Evolutionary conservation across 2,797 vertebrate genomes (phyloP), one percentile per base, ranked within the genome.

Genomic region (Enteromius trimaculatus): DNA sequence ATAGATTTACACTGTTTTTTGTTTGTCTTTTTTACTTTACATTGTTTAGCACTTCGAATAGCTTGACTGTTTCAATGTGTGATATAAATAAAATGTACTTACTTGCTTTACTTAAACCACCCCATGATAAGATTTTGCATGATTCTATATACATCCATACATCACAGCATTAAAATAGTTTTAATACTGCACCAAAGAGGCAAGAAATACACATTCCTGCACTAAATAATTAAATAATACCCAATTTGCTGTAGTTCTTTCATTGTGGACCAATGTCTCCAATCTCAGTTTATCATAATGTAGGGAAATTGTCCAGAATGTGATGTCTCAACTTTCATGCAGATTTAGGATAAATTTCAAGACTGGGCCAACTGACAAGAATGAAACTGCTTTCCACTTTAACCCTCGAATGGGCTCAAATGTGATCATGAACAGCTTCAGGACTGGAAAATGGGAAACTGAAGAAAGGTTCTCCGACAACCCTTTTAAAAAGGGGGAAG

Each of bases 301-400:
- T n/a, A 10, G 53, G 4, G 53, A n/a, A n/a, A 55, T 55, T 53
- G 17, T 49, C 47, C 16, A 21, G 17, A 53, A 8, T 19, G 1
- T 21, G 2, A 53, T 53, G 5, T 51, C 19, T 53, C 19, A 37
- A 47, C 21, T 74, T 60, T 2, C 5, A 21, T 58, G 42, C 14
- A 86, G 85, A 1, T 86, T 86, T 74, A 17, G 0, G 3, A 68
- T 86, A 6, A 68, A 84, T 68, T 86, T 86, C 14, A 62, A 79
- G 51, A 74, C 70, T 4, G 85, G 82, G 7, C 14, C 2, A 2
- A 44, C 64, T 29, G 14, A 31, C 1, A 29, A 5, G 3, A 37
- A 72, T 72, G 82, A 81, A 78, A 78, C 23, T 8, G 79, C 85
- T 68, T 81, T 86, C 58, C 68, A 75, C 13, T 86, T 74, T 29